A percentile compares a stretch with the other conserved stretches of the same genome.
phyloP scores from a whole-genome alignment of 2,888 invertebrate genomes.

The Elysia crispata region DNA sequence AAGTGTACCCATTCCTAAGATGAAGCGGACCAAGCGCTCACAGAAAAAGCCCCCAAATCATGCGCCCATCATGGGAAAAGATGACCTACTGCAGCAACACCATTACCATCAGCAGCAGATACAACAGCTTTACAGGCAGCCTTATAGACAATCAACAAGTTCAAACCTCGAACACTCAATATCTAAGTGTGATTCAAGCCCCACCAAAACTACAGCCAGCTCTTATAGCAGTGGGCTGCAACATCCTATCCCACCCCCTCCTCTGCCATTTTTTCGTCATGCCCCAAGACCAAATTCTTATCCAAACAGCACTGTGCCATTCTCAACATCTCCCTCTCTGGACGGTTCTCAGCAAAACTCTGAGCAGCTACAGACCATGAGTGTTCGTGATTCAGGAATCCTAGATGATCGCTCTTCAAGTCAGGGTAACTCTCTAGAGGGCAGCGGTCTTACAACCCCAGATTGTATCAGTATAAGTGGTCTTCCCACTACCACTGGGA shows the following conservation, averaged over 20 bases:
- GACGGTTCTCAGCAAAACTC: not conserved
- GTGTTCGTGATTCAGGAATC: constrained; percentile 44
- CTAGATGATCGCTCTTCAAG: constrained; percentile 46
- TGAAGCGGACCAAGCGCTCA: constrained; percentile 15
- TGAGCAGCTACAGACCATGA: constrained; percentile 29
- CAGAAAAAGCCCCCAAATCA: constrained; percentile 2
- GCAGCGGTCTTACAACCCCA: constrained; percentile 33
- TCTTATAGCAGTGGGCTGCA: constrained; percentile 16
- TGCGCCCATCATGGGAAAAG: too few species aligned
- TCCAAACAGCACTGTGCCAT: not conserved
- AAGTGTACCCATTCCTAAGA: constrained; percentile 43
- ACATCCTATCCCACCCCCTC: not conserved
- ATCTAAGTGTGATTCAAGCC: not conserved
- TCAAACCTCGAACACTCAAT: not conserved
- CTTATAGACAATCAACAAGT: constrained; percentile 1
- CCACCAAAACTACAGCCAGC: not conserved
- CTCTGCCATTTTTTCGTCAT: not conserved
- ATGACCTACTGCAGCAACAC: too few species aligned
- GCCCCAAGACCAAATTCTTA: too few species aligned
- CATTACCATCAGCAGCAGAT: too few species aligned
- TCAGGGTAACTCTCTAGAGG: constrained; percentile 44
- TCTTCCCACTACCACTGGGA: not conserved
- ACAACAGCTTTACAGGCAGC: not conserved
- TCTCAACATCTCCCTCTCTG: constrained; percentile 5
- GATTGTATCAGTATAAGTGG: constrained; percentile 19